Evolutionary conservation across 2,888 invertebrate genomes (phyloP), one percentile per base, ranked within the genome.

Genomic region (Apodemia zela): DNA sequence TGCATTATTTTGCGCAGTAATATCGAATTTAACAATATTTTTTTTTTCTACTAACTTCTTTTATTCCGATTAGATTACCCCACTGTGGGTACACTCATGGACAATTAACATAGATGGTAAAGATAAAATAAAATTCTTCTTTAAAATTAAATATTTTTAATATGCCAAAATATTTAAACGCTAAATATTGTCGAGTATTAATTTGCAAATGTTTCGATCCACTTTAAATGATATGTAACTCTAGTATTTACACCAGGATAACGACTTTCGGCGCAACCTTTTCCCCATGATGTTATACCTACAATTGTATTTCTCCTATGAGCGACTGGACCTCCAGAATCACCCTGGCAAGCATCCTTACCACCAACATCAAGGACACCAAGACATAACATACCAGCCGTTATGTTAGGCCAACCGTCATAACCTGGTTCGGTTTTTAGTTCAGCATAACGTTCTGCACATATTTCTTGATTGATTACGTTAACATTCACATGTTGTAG

Each of bases 251-350:
- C 51, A 18, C 51, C 51, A 21, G 51, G 51, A 51, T 51, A 51
- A 18, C 51, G 51, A 18, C 18, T 11, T 51, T 51, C 51, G 2
- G 51, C 51, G 18, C 51, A 51, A 51, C 51, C 51, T 13, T 51
- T 51, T 51, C 51, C 51, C 51, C 51, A 51, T 3, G 51, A 51
- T 21, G 51, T 51, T 18, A 51, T 51, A 11, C 51, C 51, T 10
- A 51, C 51, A 6, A 54, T 54, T 3, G 13, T 25, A 15, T 25
- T 54, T 13, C 51, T 54, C 21, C 25, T 54, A 74, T 85, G 78
- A 15, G 78, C 80, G 59, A 93, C 75, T n/a, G 93, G 93, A 21
- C 93, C 93, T 11, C 93, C 93, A 62, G 89, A 87, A 79, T 93
- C 93, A n/a, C 91, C 92, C 75, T 89, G 84, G 72, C 89, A 89